phyloP scores from a whole-genome alignment of 2,888 invertebrate species.

The Gisinianus flammeolus region DNA sequence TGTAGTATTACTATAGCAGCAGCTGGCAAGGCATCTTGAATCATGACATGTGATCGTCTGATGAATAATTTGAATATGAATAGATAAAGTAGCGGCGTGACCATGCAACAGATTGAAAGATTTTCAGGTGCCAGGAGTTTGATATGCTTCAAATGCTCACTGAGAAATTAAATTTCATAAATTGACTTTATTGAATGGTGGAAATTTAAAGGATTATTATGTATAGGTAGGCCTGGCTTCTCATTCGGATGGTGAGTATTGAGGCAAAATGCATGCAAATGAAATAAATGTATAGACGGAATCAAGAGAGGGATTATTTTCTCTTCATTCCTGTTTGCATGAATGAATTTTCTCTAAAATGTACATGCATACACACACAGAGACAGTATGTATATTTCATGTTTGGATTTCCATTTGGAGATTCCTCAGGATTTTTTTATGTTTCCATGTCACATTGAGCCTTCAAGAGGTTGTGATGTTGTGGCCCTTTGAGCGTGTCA shows the following conservation, averaged over 20 bases:
- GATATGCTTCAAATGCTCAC: neutral
- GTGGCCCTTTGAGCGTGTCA: neutral
- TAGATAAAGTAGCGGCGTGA: neutral
- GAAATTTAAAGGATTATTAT: neutral
- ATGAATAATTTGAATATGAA: conserved; percentile 9
- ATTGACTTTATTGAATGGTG: neutral
- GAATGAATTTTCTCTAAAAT: neutral
- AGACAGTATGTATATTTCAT: neutral
- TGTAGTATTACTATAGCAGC: no score
- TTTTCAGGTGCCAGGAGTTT: neutral
- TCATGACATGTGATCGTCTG: neutral
- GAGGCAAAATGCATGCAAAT: neutral
- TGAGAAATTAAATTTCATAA: neutral
- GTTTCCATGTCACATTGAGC: conserved; percentile 7
- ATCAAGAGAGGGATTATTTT: neutral
- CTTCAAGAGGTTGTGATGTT: neutral
- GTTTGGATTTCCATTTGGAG: neutral
- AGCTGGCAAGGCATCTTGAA: no score
- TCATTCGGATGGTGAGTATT: neutral
- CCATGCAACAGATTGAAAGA: neutral
- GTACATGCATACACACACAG: neutral
- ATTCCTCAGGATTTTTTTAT: neutral
- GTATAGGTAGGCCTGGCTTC: neutral
- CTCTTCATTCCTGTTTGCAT: neutral
- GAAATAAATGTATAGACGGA: neutral